Conservation (phyloP, 2,888 invertebrate genomes). For the Nephrotoma appendiculata region DNA sequence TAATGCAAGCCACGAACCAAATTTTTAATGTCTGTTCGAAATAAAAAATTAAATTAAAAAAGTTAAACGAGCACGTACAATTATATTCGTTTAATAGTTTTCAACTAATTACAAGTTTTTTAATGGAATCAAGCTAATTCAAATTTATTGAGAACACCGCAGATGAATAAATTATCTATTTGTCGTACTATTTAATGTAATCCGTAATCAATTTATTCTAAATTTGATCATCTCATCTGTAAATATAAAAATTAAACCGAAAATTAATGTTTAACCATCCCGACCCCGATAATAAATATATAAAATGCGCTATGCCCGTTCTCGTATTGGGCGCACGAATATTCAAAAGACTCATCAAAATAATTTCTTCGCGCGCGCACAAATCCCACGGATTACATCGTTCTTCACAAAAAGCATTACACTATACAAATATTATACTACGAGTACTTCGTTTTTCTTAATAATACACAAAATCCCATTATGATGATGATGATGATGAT, state of each 20-base stretch:
- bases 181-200: neutral
- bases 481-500: neutral
- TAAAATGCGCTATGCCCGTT: neutral
- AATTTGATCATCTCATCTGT: neutral
- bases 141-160: neutral
- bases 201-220: neutral
- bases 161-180: neutral
- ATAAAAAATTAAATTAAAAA: neutral
- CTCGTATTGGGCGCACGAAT: neutral
- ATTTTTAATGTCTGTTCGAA: neutral
- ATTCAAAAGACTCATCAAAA: neutral
- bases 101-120: neutral
- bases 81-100: neutral
- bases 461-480: neutral
- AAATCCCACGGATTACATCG: neutral
- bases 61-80: neutral
- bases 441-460: neutral
- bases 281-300: neutral
- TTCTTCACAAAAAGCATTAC: neutral
- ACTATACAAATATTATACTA: neutral
- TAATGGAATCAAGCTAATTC: neutral
- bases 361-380: neutral
- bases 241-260: neutral
- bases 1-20: neutral
- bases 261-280: neutral